A percentile compares a stretch with the other conserved stretches of the same genome.
These are phyloP conservation scores for Sebastes oblongus DNA, from an alignment of 2,797 vertebrate species.

Conservation along the genomic window DNA sequence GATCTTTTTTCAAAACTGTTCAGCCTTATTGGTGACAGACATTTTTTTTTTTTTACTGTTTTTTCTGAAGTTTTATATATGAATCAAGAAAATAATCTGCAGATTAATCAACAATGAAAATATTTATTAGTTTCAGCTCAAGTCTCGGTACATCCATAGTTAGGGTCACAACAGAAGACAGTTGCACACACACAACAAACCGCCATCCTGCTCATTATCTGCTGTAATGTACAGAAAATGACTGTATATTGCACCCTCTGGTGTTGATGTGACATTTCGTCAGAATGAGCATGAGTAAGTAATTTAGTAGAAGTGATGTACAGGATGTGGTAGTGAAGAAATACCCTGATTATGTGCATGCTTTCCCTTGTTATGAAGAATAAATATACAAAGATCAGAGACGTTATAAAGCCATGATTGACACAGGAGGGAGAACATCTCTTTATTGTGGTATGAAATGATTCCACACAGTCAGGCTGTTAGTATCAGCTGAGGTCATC, in stretches of 20 bases:
- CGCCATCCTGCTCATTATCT: not conserved
- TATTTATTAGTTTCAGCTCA: not conserved
- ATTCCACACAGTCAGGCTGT: not conserved
- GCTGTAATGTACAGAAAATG: not conserved
- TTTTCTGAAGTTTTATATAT: not conserved
- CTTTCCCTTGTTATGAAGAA: not conserved
- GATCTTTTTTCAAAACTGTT: too few relatives aligned
- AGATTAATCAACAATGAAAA: not conserved
- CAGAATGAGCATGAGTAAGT: not conserved
- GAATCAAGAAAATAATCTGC: not conserved
- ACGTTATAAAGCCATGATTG: too few relatives aligned
- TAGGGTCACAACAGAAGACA: not conserved
- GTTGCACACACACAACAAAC: too few relatives aligned
- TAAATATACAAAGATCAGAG: not conserved
- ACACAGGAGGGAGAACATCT: not conserved
- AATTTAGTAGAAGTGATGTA: not conserved
- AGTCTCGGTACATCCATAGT: not conserved
- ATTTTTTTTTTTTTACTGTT: not conserved
- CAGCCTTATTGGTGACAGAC: too few relatives aligned
- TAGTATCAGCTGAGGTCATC: constrained; percentile 1
- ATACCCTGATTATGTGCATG: not conserved
- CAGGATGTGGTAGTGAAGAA: not conserved
- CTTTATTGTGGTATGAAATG: not conserved
- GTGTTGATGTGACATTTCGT: not conserved
- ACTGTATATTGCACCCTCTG: not conserved